These are phyloP conservation scores for Ladona fulva DNA, from an alignment of 1,140 invertebrate genomes.

Conservation along the genomic window DNA sequence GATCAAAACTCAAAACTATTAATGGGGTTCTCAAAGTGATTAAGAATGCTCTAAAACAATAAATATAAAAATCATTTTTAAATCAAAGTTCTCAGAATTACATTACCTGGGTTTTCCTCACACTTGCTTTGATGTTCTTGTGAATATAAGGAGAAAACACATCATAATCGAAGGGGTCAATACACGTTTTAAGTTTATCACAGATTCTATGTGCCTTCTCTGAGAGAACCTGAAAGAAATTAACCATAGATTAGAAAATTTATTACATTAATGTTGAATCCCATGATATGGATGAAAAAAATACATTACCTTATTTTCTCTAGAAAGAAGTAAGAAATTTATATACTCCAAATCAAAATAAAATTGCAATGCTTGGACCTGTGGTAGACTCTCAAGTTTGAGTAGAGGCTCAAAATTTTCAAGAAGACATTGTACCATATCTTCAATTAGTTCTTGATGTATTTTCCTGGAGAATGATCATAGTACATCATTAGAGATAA, in stretches of 20 bases:
- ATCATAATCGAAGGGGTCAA: slow-evolving; percentile 1
- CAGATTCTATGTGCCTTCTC: background rate
- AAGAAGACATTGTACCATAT: background rate
- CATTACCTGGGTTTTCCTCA: background rate
- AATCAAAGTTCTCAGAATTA: too few species aligned
- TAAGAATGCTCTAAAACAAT: too few species aligned
- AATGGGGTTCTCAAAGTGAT: too few species aligned
- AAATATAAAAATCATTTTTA: too few species aligned
- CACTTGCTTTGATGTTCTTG: background rate
- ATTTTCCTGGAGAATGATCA: background rate
- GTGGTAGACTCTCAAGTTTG: background rate
- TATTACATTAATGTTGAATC: too few species aligned
- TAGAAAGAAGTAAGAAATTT: background rate
- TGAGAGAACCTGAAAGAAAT: background rate
- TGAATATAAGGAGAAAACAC: background rate
- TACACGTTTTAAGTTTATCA: background rate
- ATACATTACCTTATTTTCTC: background rate
- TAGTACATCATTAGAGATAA: too few species aligned
- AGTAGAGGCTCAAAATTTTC: background rate
- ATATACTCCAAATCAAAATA: background rate
- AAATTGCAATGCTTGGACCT: background rate
- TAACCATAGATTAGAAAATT: too few species aligned
- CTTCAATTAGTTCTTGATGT: background rate
- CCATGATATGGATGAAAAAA: background rate
- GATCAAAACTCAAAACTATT: too few species aligned